Percentiles rank a stretch among this genome's conserved stretches.
phyloP scores from a whole-genome alignment of 2,888 invertebrate genomes.

The Mantis religiosa region DNA sequence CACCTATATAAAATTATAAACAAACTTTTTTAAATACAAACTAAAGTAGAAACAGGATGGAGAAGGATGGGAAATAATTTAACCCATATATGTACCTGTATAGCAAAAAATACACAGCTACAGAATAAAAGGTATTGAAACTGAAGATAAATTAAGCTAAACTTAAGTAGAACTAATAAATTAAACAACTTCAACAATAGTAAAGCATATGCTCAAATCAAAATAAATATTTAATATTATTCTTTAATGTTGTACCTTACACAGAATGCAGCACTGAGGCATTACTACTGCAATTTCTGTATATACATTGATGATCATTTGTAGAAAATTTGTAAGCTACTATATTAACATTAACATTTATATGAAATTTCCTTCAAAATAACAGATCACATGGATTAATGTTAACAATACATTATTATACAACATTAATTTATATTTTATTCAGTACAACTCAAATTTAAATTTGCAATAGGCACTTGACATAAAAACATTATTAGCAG shows the following conservation, averaged over 20 bases:
- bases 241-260: not conserved
- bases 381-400: conserved; percentile 2
- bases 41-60: too few species aligned
- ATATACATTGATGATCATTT: not conserved
- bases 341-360: conserved; percentile 5
- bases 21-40: too few species aligned
- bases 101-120: not conserved
- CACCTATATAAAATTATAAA: too few species aligned
- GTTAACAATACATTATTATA: conserved; percentile 15
- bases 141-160: not conserved
- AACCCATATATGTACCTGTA: not conserved
- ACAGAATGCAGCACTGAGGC: not conserved
- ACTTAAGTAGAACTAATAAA: not conserved
- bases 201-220: not conserved
- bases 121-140: not conserved
- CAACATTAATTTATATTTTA: conserved; percentile 24
- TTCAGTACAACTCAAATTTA: conserved; percentile 24
- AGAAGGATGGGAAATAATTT: not conserved
- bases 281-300: not conserved
- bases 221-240: not conserved
- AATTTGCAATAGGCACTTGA: conserved; percentile 32
- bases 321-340: not conserved
- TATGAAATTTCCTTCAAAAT: conserved; percentile 8
- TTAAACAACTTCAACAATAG: not conserved
- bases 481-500: conserved; percentile 29